Conservation (phyloP, 2,888 invertebrate genomes). For the Apamea crenata region DNA sequence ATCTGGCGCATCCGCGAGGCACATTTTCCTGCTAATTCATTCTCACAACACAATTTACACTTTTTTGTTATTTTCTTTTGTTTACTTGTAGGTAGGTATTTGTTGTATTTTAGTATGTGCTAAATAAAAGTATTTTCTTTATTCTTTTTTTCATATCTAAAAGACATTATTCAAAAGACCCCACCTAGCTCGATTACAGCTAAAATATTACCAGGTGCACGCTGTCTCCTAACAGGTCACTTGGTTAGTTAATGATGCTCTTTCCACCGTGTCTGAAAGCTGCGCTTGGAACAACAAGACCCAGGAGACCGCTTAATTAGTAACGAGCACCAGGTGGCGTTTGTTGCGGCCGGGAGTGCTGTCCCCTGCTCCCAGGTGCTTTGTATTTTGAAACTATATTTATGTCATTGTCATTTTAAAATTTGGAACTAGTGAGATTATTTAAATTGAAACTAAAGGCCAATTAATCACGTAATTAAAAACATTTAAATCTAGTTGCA, state of each 20-base stretch:
- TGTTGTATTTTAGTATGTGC: no score
- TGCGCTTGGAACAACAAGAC: slow-evolving; percentile 37
- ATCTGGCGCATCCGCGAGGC: not conserved
- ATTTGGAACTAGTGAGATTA: no score
- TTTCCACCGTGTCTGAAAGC: slow-evolving; percentile 33
- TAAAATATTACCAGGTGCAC: not conserved
- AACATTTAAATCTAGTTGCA: no score
- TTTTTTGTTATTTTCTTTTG: not conserved
- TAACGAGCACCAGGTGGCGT: slow-evolving; percentile 51
- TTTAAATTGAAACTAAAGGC: not conserved
- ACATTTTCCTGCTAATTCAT: not conserved
- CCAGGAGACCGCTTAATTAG: slow-evolving; percentile 45
- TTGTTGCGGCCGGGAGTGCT: slow-evolving; percentile 23
- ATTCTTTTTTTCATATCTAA: not conserved
- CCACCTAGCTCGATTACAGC: not conserved
- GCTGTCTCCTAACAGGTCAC: not conserved
- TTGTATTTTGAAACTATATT: slow-evolving; percentile 30
- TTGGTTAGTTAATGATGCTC: slow-evolving; percentile 57
- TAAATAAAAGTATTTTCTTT: no score
- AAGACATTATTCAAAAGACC: not conserved
- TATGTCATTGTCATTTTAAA: not conserved
- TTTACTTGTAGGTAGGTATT: not conserved
- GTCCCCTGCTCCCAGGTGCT: slow-evolving; percentile 5
- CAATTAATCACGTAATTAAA: no score
- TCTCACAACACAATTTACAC: not conserved